Evolutionary conservation across 2,113 vertebrate genomes (phyloP), one percentile per base, ranked within the genome.

Genomic region (Mohoua ochrocephala): DNA sequence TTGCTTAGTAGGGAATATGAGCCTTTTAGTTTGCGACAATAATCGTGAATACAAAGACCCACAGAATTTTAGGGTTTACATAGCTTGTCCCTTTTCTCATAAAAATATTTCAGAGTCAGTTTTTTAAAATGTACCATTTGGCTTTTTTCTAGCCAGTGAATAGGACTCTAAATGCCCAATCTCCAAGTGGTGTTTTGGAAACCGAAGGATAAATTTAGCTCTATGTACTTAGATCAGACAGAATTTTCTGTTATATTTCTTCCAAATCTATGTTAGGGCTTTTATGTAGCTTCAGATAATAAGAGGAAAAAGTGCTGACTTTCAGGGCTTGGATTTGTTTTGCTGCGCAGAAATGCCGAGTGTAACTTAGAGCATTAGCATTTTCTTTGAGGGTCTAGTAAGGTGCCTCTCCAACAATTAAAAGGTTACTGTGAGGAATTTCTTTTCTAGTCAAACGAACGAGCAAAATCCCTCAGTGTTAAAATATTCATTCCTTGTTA

Each of bases 1-100:
- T 97, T 97, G 95, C 96, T 96, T 97, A 94, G 94, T 95, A 84
- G 96, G 96, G 96, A 97, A 97, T 96, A 96, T 89, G 88, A 95
- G 95, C 92, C 96, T 95, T 95, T 96, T 96, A 82, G 88, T 95
- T 97, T 89, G 91, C 0, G 31, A 94, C 92, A 96, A 92, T 97
- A 95, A 95, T 92, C 8, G 7, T 84, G 91, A 93, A 87, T 96
- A 94, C 95, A 95, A 97, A 97, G 96, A 85, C 70, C 41, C 78
- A 59, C 88, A 91, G 90, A 92, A 87, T 93, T 95, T 97, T 94
- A 86, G 93, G 92, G 95, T 87, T 96, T 97, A 73, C 83, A 42
- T 94, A 89, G 88, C 69, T 94, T 94, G 80, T 96, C 88, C 88
- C 91, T 89, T 56, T 84, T 96, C 92, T 93, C 92, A 49, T 94